phyloP scores from a whole-genome alignment of 2,113 vertebrate species.

The Vanacampus margaritifer region DNA sequence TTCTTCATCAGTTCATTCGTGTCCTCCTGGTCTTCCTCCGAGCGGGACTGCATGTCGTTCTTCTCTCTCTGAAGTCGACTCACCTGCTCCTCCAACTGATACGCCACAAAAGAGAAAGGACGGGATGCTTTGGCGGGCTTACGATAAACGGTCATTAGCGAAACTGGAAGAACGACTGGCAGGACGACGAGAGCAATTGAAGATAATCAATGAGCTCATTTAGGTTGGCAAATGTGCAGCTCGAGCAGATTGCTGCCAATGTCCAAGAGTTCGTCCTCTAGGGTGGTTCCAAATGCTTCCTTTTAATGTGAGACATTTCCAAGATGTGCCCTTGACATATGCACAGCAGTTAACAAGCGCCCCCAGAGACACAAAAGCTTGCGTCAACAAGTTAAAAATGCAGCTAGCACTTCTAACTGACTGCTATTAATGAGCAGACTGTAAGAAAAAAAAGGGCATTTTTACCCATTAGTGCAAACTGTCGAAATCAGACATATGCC shows the following conservation, averaged over 20 bases:
- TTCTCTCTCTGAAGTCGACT: slow-evolving; percentile 94
- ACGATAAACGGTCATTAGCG: slow-evolving; percentile 65
- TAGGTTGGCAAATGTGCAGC: slow-evolving; percentile 47
- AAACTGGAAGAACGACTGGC: slow-evolving; percentile 54
- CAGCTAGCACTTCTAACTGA: slow-evolving; percentile 47
- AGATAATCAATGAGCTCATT: slow-evolving; percentile 73
- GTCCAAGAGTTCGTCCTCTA: slow-evolving; percentile 52
- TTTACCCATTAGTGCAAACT: slow-evolving; percentile 79
- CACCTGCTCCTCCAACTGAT: slow-evolving; percentile 93
- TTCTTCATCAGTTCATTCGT: slow-evolving; percentile 99
- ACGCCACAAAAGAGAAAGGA: slow-evolving; percentile 26
- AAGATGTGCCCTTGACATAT: slow-evolving; percentile 56
- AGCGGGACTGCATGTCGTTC: slow-evolving; percentile 91
- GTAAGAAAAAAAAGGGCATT: slow-evolving; percentile 63
- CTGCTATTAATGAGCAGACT: slow-evolving; percentile 61
- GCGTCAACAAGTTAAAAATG: slow-evolving; percentile 52
- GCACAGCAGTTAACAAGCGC: slow-evolving; percentile 64
- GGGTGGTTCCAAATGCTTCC: slow-evolving; percentile 33
- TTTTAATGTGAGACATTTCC: slow-evolving; percentile 61
- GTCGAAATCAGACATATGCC: slow-evolving; percentile 67
- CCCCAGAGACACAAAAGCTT: slow-evolving; percentile 59
- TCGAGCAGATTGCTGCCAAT: slow-evolving; percentile 50
- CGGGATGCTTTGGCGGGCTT: slow-evolving; percentile 59
- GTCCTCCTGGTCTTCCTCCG: slow-evolving; percentile 98
- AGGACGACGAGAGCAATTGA: slow-evolving; percentile 61